Base-by-base conservation (phyloP, 1,140 invertebrate species). In the Drosophila bocki region DNA sequence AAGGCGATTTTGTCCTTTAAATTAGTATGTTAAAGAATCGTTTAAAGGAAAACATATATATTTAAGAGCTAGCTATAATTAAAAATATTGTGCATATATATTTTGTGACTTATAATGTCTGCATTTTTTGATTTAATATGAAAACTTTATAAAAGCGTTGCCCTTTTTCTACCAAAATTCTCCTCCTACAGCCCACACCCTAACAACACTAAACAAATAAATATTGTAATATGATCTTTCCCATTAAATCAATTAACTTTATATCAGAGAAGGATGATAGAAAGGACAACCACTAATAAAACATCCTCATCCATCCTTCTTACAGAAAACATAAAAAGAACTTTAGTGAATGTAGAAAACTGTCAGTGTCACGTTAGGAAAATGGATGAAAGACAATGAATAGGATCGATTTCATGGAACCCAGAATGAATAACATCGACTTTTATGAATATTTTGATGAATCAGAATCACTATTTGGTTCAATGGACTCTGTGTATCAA, bases 161-260 rank as follows among this genome's bases (percentile, higher is more conserved):
- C 26, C 5, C 5, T 29, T 5, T 6, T 29, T 29, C 11, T 3
- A 1, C 4, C 13, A 5, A 12, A 26, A 12, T 6, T 4, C 22
- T 4, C 22, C 7, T 33, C 29, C 1, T 8, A 7, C 9, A 63
- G 48, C 29, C 22, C n/a, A 35, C 29, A 50, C 22, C 32, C 7
- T 15, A 48, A 15, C 47, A 26, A 12, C 26, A 15, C 0, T 13
- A 17, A 50, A 19, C 15, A 37, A 42, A 29, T 47, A 22, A 11
- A 42, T 41, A 57, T 15, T 68, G 83, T 64, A 87, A 87, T 57
- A 35, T 33, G 64, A 87, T 87, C 77, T 65, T 41, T 6, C 39
- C 72, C 77, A 88, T 87, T 80, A 79, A 87, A 83, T 87, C 80
- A 87, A 87, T 88, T 83, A 87, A 88, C 72, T 71, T 57, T 68